Evolutionary conservation across 2,113 vertebrate species (phyloP).

Genomic region (Stigmatopora argus): DNA sequence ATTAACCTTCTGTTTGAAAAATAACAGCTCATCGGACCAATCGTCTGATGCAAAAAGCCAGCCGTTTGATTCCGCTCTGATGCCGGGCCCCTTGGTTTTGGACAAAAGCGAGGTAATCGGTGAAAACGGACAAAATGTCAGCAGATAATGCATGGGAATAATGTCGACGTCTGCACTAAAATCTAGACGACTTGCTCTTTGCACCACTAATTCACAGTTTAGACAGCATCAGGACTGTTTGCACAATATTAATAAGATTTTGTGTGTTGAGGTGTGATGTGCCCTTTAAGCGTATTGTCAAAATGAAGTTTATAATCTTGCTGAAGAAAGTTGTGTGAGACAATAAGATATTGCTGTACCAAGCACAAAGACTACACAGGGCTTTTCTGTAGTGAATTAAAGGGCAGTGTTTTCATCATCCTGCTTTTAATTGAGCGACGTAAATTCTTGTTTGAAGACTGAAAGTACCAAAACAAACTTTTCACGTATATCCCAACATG

Average conservation of each 20-base stretch:
- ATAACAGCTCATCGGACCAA: conserved; percentile 52
- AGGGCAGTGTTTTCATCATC: no score
- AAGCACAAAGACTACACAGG: no score
- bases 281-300: background rate
- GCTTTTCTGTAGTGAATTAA: no score
- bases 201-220: background rate
- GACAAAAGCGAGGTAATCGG: conserved; percentile 38
- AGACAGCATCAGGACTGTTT: background rate
- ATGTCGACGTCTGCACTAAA: background rate
- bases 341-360: no score
- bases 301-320: background rate
- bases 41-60: conserved; percentile 56
- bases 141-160: background rate
- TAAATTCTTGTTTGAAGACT: no score
- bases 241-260: background rate
- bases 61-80: conserved; percentile 53
- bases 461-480: no score
- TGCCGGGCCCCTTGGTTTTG: conserved; percentile 29
- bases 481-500: no score
- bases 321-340: background rate
- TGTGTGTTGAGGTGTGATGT: background rate
- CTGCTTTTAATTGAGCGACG: no score
- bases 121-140: conserved; percentile 32
- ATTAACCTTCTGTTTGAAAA: conserved; percentile 57
- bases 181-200: background rate